Conservation (phyloP, 2,888 invertebrate species). For the Hydrotaea diabolus region DNA sequence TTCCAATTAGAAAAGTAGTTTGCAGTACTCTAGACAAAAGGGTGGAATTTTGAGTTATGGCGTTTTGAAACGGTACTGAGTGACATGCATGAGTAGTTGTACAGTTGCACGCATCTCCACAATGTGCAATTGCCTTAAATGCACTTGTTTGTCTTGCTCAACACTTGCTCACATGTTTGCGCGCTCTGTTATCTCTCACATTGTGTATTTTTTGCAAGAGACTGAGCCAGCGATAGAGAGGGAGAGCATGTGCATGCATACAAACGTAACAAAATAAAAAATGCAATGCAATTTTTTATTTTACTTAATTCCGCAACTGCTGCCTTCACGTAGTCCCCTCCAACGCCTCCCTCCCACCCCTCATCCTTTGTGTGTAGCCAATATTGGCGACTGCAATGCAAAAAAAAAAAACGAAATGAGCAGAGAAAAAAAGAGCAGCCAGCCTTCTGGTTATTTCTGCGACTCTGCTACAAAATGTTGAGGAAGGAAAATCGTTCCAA, state of each 20-base stretch:
- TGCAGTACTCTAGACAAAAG: no score
- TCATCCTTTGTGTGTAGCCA: constrained; percentile 16
- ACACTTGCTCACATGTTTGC: constrained; percentile 26
- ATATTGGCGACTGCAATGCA: constrained; percentile 15
- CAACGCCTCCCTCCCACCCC: not conserved
- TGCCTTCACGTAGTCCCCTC: constrained; percentile 5
- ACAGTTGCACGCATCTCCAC: not conserved
- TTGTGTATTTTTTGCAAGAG: constrained; percentile 4
- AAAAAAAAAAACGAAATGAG: constrained; percentile 19
- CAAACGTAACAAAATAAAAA: not conserved
- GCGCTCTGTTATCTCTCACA: constrained; percentile 18
- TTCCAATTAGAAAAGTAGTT: no score
- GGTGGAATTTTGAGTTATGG: no score
- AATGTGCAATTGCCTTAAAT: constrained; percentile 67
- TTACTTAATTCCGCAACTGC: not conserved
- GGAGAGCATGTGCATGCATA: constrained; percentile 45
- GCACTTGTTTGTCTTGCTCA: constrained; percentile 70
- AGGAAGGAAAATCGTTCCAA: constrained; percentile 80
- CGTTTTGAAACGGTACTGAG: no score
- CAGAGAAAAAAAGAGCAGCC: constrained; percentile 36
- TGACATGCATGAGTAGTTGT: no score
- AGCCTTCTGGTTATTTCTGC: constrained; percentile 74
- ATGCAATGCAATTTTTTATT: constrained; percentile 19
- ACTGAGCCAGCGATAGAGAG: constrained; percentile 2
- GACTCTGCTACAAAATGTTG: constrained; percentile 80